Evolutionary conservation across 2,113 vertebrate species (phyloP).

Genomic region (Esox niger): DNA sequence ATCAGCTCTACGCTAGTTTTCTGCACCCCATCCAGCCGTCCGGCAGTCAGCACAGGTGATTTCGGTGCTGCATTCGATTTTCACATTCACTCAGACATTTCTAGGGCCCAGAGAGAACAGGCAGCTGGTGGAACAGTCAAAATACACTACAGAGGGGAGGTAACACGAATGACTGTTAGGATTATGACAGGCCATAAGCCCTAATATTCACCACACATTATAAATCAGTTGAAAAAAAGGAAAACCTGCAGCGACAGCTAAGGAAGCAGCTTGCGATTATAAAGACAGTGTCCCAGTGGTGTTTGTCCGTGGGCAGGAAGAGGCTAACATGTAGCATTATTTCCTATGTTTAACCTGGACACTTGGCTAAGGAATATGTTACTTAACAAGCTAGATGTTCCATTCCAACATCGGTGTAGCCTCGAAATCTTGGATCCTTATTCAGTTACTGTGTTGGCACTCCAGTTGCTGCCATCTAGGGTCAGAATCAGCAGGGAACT

Average conservation of each 20-base stretch:
- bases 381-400: no score
- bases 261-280: slow-evolving; percentile 49
- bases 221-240: neutral
- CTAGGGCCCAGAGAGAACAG: slow-evolving; percentile 14
- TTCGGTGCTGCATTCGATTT: no score
- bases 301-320: slow-evolving; percentile 31
- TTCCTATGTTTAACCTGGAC: no score
- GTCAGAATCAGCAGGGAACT: slow-evolving; percentile 10
- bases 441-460: neutral
- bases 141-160: slow-evolving; percentile 9
- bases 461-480: slow-evolving; percentile 8
- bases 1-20: no score
- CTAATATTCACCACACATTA: no score
- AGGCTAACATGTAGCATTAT: neutral
- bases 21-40: no score
- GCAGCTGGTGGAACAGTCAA: slow-evolving; percentile 2
- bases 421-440: neutral
- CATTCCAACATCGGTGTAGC: no score
- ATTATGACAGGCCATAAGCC: no score
- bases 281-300: slow-evolving; percentile 26
- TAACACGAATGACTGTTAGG: no score
- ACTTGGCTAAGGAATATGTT: no score
- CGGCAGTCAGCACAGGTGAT: no score
- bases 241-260: slow-evolving; percentile 45
- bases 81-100: slow-evolving; percentile 8